Conservation (phyloP, 30 jellyfish, hydroid and myxozoan genomes). For the Euphysa ruthae region DNA sequence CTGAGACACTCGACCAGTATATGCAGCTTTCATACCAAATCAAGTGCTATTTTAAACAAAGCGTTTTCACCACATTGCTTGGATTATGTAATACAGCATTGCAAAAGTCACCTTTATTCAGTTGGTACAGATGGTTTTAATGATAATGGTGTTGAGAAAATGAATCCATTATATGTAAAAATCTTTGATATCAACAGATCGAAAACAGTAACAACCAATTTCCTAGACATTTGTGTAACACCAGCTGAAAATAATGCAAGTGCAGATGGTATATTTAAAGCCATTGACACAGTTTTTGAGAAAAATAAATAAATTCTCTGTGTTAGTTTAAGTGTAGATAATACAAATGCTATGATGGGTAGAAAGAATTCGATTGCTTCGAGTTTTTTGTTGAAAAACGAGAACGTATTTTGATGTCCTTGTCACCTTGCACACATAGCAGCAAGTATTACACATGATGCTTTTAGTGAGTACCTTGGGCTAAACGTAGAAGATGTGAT, state of each 20-base stretch:
- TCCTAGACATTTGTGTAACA: conserved; percentile 35
- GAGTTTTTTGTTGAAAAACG: conserved; percentile 6
- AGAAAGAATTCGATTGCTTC: conserved; percentile 41
- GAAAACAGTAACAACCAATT: conserved; percentile 22
- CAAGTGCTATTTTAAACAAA: too few species aligned
- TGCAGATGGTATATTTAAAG: conserved; percentile 20
- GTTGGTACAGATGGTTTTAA: too few species aligned
- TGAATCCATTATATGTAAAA: too few species aligned
- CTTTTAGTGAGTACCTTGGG: conserved; percentile 15
- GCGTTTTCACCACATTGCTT: too few species aligned
- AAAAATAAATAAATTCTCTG: conserved; percentile 11
- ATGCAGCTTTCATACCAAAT: not conserved
- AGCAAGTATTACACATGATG: conserved; percentile 41
- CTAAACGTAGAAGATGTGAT: conserved; percentile 16
- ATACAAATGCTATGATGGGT: conserved; percentile 52
- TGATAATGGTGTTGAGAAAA: conserved; percentile 50
- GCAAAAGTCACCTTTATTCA: too few species aligned
- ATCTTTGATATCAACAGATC: conserved; percentile 42
- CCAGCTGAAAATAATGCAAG: conserved; percentile 25
- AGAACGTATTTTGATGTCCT: conserved; percentile 24
- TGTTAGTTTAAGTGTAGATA: conserved; percentile 35
- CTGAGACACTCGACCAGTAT: too few species aligned
- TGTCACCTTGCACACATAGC: too few species aligned
- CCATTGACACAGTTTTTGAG: conserved; percentile 14
- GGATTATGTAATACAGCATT: too few species aligned